Percentiles rank a stretch among this genome's conserved stretches.
Evolutionary conservation across 2,888 invertebrate genomes (phyloP).

Genomic region (Caenorhabditis becei): DNA sequence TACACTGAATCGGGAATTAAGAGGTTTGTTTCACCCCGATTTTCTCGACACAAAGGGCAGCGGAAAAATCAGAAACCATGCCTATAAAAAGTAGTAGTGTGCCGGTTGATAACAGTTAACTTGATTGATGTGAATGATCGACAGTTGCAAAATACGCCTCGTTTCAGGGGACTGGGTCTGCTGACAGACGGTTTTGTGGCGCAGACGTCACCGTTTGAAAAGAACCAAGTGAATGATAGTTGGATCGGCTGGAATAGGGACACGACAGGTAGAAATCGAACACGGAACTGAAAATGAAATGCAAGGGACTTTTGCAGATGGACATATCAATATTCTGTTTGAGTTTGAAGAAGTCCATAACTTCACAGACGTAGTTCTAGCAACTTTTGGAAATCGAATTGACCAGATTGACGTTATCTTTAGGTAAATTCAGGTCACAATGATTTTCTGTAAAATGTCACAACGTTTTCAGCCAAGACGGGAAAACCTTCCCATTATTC

Average conservation of each 20-base stretch:
- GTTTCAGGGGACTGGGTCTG: slow-evolving; percentile 88
- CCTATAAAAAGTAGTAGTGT: slow-evolving; percentile 21
- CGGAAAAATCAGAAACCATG: slow-evolving; percentile 53
- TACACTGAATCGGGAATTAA: slow-evolving; percentile 84
- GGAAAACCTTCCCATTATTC: slow-evolving; percentile 65
- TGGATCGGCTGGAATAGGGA: slow-evolving; percentile 95
- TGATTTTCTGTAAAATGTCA: neutral
- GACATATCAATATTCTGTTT: slow-evolving; percentile 87
- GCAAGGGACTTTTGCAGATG: slow-evolving; percentile 56
- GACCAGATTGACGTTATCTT: slow-evolving; percentile 86
- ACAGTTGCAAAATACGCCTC: slow-evolving; percentile 38
- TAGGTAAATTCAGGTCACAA: slow-evolving; percentile 17
- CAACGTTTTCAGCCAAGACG: slow-evolving; percentile 64
- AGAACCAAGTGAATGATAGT: slow-evolving; percentile 64
- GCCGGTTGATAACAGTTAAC: slow-evolving; percentile 55
- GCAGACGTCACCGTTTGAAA: slow-evolving; percentile 66
- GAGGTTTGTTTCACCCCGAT: slow-evolving; percentile 50
- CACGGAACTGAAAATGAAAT: neutral
- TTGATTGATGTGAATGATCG: slow-evolving; percentile 54
- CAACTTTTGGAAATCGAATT: slow-evolving; percentile 90
- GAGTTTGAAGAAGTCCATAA: slow-evolving; percentile 92
- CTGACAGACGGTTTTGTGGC: slow-evolving; percentile 83
- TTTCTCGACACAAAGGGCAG: slow-evolving; percentile 29
- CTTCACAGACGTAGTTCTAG: slow-evolving; percentile 89
- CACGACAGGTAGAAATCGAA: slow-evolving; percentile 84